Evolutionary conservation across 1,140 invertebrate species (phyloP).

Genomic region (Drosophila guanche): DNA sequence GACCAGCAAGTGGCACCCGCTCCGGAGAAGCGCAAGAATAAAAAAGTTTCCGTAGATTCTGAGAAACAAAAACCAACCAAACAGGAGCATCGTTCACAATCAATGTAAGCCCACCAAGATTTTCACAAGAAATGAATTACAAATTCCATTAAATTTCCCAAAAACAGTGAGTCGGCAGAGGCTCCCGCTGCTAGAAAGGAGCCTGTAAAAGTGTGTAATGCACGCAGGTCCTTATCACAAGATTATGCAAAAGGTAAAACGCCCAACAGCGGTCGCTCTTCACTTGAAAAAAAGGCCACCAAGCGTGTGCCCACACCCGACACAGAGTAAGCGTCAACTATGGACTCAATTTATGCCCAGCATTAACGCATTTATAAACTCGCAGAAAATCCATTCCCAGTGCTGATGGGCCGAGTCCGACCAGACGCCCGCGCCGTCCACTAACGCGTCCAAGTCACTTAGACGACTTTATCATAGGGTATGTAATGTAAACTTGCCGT

Average conservation of each 20-base stretch:
- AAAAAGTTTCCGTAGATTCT: not conserved
- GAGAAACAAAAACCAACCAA: not conserved
- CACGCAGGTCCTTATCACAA: conserved; percentile 56
- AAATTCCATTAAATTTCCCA: too few species aligned
- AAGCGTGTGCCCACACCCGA: conserved; percentile 2
- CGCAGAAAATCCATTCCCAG: conserved; percentile 21
- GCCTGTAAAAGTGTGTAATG: conserved; percentile 4
- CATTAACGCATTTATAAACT: not conserved
- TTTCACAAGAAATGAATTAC: too few species aligned
- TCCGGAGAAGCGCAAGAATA: conserved; percentile 9
- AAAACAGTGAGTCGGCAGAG: not conserved
- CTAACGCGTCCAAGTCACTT: conserved; percentile 31
- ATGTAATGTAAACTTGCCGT: not conserved
- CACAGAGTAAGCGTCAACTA: not conserved
- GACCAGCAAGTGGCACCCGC: not conserved
- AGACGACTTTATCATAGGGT: conserved; percentile 46
- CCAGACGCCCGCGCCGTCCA: conserved; percentile 48
- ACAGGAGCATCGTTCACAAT: not conserved
- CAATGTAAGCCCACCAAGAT: conserved; percentile 2
- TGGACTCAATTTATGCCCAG: not conserved
- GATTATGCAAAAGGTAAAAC: not conserved
- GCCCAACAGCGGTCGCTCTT: not conserved
- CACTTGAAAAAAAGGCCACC: not conserved
- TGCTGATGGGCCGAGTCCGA: conserved; percentile 30
- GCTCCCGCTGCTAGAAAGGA: not conserved